A percentile compares a stretch with the other conserved stretches of the same genome.
These are phyloP conservation scores for Julus scanicus DNA, from an alignment of 2,888 invertebrate species.

Conservation along the genomic window DNA sequence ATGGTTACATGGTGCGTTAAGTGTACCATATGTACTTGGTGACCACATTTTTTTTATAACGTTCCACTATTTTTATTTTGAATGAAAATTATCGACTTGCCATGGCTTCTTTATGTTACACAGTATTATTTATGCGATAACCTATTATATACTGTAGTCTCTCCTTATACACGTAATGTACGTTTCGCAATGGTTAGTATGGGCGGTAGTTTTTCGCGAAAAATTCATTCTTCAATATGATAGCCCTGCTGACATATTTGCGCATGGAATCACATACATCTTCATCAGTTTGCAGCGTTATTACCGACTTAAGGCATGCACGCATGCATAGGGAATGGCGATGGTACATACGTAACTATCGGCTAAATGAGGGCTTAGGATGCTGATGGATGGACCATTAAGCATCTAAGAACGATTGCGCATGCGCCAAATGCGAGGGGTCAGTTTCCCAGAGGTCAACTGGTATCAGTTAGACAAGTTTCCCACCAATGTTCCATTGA, in stretches of 20 bases:
- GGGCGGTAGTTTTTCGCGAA: not conserved
- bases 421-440: not conserved
- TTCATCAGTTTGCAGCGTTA: not conserved
- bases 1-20: too few relatives aligned
- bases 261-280: constrained; percentile 20
- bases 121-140: not conserved
- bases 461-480: not conserved
- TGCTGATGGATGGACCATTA: constrained; percentile 2
- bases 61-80: not conserved
- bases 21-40: too few relatives aligned
- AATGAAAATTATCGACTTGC: not conserved
- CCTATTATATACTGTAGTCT: not conserved
- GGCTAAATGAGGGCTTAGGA: not conserved
- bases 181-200: not conserved
- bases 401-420: not conserved
- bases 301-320: constrained; percentile 20
- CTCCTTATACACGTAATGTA: not conserved
- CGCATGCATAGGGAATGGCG: not conserved
- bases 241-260: not conserved
- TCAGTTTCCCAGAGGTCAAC: too few relatives aligned
- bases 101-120: not conserved
- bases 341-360: not conserved
- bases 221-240: constrained; percentile 26
- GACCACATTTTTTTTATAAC: too few relatives aligned
- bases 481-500: too few relatives aligned